Conservation (phyloP, 1,140 invertebrate species). For the Heliconius eleuchia region DNA sequence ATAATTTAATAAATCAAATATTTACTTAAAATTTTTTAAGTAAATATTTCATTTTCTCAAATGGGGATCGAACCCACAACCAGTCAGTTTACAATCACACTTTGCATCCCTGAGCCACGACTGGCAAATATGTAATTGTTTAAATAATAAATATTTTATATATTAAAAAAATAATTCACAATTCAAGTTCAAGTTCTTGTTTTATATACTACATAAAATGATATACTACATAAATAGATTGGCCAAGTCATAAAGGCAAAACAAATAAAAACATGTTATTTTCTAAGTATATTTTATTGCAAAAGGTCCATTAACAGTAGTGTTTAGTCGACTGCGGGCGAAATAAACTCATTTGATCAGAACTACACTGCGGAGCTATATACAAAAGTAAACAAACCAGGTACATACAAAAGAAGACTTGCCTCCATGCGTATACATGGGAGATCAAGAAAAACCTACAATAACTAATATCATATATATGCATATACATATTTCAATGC, state of each 20-base stretch:
- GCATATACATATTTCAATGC: neutral
- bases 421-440: conserved; percentile 37
- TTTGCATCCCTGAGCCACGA: too few species aligned
- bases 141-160: too few species aligned
- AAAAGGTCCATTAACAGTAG: conserved; percentile 61
- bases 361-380: conserved; percentile 59
- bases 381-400: conserved; percentile 66
- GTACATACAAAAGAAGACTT: conserved; percentile 52
- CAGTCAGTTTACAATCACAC: too few species aligned
- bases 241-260: neutral
- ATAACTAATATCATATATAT: conserved; percentile 1
- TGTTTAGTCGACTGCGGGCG: conserved; percentile 75
- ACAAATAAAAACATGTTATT: conserved; percentile 21
- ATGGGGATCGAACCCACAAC: too few species aligned
- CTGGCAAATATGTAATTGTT: too few species aligned
- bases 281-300: conserved; percentile 62
- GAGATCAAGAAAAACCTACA: conserved; percentile 50
- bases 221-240: too few species aligned
- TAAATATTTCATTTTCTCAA: too few species aligned
- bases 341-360: conserved; percentile 64
- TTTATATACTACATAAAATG: too few species aligned
- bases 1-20: too few species aligned
- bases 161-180: too few species aligned
- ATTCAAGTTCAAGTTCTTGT: too few species aligned
- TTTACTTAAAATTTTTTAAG: too few species aligned